Conservation (phyloP, 1,140 invertebrate species). For the Bombus confusus region DNA sequence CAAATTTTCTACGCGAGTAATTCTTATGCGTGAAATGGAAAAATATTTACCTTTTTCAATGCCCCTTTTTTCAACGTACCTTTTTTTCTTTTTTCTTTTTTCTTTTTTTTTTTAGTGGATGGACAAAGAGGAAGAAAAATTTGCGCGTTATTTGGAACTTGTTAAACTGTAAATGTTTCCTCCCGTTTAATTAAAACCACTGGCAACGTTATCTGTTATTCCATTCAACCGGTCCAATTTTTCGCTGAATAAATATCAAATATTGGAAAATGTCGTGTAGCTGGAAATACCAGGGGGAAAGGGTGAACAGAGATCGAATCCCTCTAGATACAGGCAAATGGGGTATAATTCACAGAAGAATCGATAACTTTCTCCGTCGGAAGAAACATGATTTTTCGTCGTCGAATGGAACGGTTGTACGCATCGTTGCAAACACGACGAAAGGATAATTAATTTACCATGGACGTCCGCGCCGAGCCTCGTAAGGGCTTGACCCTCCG, state of each 20-base stretch:
- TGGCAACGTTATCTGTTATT: background rate
- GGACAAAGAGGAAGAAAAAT: background rate
- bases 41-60: background rate
- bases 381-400: background rate
- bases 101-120: background rate
- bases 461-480: conserved; percentile 72
- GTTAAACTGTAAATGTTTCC: background rate
- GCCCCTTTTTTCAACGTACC: background rate
- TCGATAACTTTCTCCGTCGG: background rate
- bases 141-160: background rate
- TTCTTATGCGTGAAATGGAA: background rate
- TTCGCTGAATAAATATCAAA: conserved; percentile 3
- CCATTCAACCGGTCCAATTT: background rate
- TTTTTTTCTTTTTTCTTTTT: background rate
- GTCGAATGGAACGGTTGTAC: too few relatives aligned
- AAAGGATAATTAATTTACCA: conserved; percentile 72
- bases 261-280: background rate
- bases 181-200: background rate
- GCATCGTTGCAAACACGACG: too few relatives aligned
- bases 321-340: background rate
- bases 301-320: background rate
- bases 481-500: conserved; percentile 87
- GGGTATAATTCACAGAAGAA: background rate
- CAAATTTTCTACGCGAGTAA: background rate
- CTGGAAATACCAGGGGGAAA: background rate